Evolutionary conservation across 2,888 invertebrate species (phyloP).

Genomic region (Didymodactylos carnosus): DNA sequence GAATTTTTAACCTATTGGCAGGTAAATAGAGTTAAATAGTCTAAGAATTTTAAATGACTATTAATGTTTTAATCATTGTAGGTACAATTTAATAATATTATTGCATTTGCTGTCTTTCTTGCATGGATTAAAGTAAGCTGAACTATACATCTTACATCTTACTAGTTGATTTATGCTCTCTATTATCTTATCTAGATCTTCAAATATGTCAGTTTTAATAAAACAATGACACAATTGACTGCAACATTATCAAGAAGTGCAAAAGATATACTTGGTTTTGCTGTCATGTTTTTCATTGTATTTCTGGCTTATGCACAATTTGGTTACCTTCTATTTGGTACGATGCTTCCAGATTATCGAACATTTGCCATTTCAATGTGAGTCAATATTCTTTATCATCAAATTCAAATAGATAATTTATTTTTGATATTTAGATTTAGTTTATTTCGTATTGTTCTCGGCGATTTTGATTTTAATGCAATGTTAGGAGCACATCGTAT

Average conservation of each 20-base stretch:
- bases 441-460: constrained; percentile 51
- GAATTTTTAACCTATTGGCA: constrained; percentile 39
- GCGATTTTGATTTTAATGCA: constrained; percentile 51
- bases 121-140: constrained; percentile 46
- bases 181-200: constrained; percentile 39
- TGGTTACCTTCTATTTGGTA: constrained; percentile 52
- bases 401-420: constrained; percentile 10
- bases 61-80: too few species aligned
- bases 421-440: constrained; percentile 41
- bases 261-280: constrained; percentile 50
- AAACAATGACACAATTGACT: constrained; percentile 52
- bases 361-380: constrained; percentile 42
- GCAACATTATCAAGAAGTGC: constrained; percentile 49
- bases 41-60: too few species aligned
- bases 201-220: constrained; percentile 55
- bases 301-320: constrained; percentile 56
- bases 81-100: constrained; percentile 41
- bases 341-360: constrained; percentile 47
- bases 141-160: too few species aligned
- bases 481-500: too few species aligned
- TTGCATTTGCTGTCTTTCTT: constrained; percentile 46
- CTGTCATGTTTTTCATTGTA: constrained; percentile 55
- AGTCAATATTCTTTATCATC: constrained; percentile 8
- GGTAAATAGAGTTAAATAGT: too few species aligned
- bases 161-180: too few species aligned